Base-by-base conservation (phyloP, 2,797 vertebrate species). In the Scomberomorus guttatus region DNA sequence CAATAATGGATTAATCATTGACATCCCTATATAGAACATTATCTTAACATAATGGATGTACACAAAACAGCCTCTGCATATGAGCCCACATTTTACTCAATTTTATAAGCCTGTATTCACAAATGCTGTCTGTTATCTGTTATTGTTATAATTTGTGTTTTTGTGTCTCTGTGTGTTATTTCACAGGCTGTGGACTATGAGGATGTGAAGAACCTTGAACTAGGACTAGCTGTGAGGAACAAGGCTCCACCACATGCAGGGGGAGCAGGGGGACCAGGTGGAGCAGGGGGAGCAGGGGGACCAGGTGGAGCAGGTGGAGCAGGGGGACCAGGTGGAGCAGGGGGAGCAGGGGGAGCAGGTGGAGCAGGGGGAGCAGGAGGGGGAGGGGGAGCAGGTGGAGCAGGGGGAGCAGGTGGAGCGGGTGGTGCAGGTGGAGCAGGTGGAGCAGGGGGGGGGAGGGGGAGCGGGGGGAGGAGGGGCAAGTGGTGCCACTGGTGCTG, bases 181-280 rank as follows among this genome's bases (percentile, higher is more conserved):
- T 63, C 15, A 80, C 90, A 95, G 95, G 91, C 92, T 90, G 89
- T 98, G 57, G 93, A 99, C 89, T 98, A 96, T 74, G 98, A 99
- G 88, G 79, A 96, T 1, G 39, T 96, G 6, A 93, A 95, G 80
- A 58, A 39, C 11, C 63, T 96, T n/a, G 82, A 96, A 0, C 86
- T 99, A 12, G 87, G 88, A 37, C 77, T 99, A 13, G 65, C 70
- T 2, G 94, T 98, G 39, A 90, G 4, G 61, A 99, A 99, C 6
- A 94, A 89, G 65, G 96, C 95, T 0, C 69, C 82, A 13, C 93
- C 90, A 39, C 92, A 94, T 60, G 70, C 12, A 2, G 32, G 0
- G 39, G 39, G 6, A 8, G 11, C n/a, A 18, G 12, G 2, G n/a
- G n/a, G n/a, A n/a, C n/a, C n/a, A 1, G 84, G 70, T 32, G 79